These are phyloP conservation scores for Helicorthomorpha holstii DNA, from an alignment of 1,140 invertebrate genomes.

Conservation along the genomic window DNA sequence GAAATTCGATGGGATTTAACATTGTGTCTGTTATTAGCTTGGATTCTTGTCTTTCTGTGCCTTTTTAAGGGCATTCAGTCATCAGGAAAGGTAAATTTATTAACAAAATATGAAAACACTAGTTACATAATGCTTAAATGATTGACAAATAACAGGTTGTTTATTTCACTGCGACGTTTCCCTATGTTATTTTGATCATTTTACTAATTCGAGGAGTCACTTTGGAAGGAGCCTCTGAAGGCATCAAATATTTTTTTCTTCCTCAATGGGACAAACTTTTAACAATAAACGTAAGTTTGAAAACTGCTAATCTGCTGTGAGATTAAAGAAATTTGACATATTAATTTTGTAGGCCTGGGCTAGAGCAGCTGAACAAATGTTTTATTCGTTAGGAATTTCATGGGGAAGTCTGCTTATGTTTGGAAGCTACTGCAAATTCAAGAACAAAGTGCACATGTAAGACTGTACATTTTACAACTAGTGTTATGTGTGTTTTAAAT, in stretches of 20 bases:
- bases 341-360: constrained; percentile 26
- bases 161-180: constrained; percentile 71
- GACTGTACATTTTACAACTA: neutral
- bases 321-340: neutral
- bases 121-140: too few species aligned
- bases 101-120: neutral
- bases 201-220: constrained; percentile 54
- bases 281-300: constrained; percentile 35
- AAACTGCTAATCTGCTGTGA: neutral
- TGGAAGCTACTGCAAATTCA: constrained; percentile 29
- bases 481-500: neutral
- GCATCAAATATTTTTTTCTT: constrained; percentile 55
- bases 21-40: constrained; percentile 28
- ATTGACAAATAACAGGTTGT: too few species aligned
- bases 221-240: constrained; percentile 50
- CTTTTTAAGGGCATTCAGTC: constrained; percentile 34
- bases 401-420: constrained; percentile 34
- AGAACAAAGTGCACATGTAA: constrained; percentile 26
- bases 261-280: constrained; percentile 49
- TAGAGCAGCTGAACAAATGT: constrained; percentile 31
- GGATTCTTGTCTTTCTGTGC: constrained; percentile 34
- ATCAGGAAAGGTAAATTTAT: constrained; percentile 14
- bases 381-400: constrained; percentile 30
- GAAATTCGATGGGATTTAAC: constrained; percentile 17
- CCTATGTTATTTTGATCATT: constrained; percentile 62